These are phyloP conservation scores for Thereuonema tuberculata DNA, from an alignment of 1,140 invertebrate species.

Conservation along the genomic window DNA sequence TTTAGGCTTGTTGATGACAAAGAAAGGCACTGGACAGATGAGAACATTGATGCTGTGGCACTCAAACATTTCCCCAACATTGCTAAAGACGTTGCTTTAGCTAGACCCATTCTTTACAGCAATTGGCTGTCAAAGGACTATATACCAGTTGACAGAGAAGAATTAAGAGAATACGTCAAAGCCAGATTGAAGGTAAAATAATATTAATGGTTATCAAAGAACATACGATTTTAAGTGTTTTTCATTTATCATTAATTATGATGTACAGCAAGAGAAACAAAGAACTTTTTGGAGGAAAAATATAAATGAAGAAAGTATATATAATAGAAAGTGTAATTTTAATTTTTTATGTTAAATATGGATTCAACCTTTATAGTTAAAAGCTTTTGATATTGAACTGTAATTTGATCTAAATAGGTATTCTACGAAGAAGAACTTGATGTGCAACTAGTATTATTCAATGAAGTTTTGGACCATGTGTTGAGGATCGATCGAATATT, in stretches of 20 bases:
- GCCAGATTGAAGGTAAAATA: constrained; percentile 70
- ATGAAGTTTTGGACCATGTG: constrained; percentile 97
- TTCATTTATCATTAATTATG: background rate
- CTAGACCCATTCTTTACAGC: constrained; percentile 88
- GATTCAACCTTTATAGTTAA: too few species aligned
- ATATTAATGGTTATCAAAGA: background rate
- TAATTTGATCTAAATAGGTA: too few species aligned
- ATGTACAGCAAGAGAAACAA: too few species aligned
- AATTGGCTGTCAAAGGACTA: constrained; percentile 99
- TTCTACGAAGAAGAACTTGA: constrained; percentile 99
- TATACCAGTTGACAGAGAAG: constrained; percentile 86
- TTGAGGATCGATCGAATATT: constrained; percentile 97
- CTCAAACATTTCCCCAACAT: constrained; percentile 90
- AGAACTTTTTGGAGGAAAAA: background rate
- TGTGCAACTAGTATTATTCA: constrained; percentile 93
- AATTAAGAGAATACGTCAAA: constrained; percentile 89
- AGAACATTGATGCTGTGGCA: constrained; percentile 89
- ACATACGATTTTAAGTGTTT: background rate
- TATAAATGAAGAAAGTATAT: too few species aligned
- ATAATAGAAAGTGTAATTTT: background rate
- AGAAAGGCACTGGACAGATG: constrained; percentile 95
- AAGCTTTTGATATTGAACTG: too few species aligned
- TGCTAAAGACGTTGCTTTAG: constrained; percentile 68
- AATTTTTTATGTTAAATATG: too few species aligned
- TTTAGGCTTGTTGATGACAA: constrained; percentile 74